phyloP scores from a whole-genome alignment of 1,140 invertebrate species.

The Drosophila jambulina region DNA sequence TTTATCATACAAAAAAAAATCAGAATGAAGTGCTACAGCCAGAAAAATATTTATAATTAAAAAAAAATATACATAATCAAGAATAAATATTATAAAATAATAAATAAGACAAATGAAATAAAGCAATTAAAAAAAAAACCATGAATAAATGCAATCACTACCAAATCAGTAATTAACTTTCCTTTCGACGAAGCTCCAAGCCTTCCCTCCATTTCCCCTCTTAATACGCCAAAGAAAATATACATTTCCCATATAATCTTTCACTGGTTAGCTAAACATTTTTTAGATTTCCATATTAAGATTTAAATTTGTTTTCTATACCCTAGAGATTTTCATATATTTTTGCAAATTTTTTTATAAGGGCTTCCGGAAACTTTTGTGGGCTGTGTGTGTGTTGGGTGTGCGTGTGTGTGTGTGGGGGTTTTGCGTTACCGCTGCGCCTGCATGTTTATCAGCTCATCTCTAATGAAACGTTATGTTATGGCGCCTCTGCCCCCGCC shows the following conservation, averaged over 20 bases:
- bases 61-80: neutral
- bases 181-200: neutral
- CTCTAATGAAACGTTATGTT: slow-evolving; percentile 80
- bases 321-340: neutral
- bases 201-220: neutral
- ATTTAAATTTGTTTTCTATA: neutral
- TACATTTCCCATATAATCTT: neutral
- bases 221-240: neutral
- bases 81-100: too few relatives aligned
- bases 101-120: too few relatives aligned
- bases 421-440: slow-evolving; percentile 21
- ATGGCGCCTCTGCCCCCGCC: slow-evolving; percentile 15
- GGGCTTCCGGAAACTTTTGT: slow-evolving; percentile 27
- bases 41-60: neutral
- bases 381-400: slow-evolving; percentile 2
- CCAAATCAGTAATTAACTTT: neutral
- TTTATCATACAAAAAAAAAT: neutral
- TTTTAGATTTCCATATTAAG: neutral
- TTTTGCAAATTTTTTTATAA: too few relatives aligned
- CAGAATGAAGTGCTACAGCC: neutral
- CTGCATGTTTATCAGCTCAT: slow-evolving; percentile 77
- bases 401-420: neutral
- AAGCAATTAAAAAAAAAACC: neutral
- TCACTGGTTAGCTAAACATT: neutral
- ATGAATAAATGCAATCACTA: too few relatives aligned